Evolutionary conservation across 2,113 vertebrate species (phyloP), one percentile per base, ranked within the genome.

Genomic region (Ceyx melanurus): DNA sequence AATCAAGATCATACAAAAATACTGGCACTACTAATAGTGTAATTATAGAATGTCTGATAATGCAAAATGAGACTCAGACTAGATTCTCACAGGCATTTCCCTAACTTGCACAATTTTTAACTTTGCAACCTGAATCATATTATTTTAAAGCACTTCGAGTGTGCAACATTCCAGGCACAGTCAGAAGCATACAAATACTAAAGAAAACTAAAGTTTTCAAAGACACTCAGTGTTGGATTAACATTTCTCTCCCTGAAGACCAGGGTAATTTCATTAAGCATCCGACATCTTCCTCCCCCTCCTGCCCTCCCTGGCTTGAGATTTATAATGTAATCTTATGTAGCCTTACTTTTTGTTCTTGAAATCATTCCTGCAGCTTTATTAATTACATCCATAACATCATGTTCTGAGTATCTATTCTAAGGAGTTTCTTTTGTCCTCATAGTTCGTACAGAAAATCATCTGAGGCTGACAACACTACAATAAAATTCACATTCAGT

Each of bases 291-390:
- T 95, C 87, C 82, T 89, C 90, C 82, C 60, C 17, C n/a, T 92
- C 71, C 43, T 86, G 53, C 37, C 46, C 50, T 64, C 45, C 71
- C 80, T 7, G 13, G 45, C 33, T 62, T 26, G 20, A 95, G 92
- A 95, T 95, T 95, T 95, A 93, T 88, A 94, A 88, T 43, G 85
- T 46, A 78, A 96, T 96, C 93, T 92, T 81, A 93, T 78, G 81
- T 65, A 95, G 85, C 87, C 65, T 77, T 81, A 89, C 67, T 89
- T 93, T 93, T 94, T 86, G 67, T 83, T 91, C 84, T 80, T 71
- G 78, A 94, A 89, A 93, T 86, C 20, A 79, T 74, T 93, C 84
- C 70, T 92, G 75, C 48, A n/a, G 37, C 85, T 90, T 84, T 82
- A 89, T 92, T 78, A 84, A 95, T 89, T 78, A 82, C 6, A 18